Conservation (phyloP, 1,140 invertebrate genomes). For the Trichoplusia ni region DNA sequence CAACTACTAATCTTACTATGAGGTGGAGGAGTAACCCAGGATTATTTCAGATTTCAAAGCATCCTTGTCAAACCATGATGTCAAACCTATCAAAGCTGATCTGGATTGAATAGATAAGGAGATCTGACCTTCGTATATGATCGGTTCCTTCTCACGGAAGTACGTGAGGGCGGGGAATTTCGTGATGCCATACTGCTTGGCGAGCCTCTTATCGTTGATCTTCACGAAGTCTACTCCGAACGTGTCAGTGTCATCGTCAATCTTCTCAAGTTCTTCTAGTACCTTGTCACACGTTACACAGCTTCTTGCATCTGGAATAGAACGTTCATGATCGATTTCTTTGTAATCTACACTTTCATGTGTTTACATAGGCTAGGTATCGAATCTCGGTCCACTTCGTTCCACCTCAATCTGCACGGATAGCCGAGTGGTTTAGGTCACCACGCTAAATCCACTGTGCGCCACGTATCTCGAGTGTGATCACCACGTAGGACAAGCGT, state of each 20-base stretch:
- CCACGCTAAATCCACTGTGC: too few species aligned
- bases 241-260: slow-evolving; percentile 96
- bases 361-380: not conserved
- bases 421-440: too few species aligned
- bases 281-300: slow-evolving; percentile 96
- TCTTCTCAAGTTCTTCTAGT: slow-evolving; percentile 94
- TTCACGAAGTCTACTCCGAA: slow-evolving; percentile 97
- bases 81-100: too few species aligned
- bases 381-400: too few species aligned
- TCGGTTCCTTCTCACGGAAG: slow-evolving; percentile 95
- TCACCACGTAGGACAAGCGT: too few species aligned
- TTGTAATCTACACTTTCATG: not conserved
- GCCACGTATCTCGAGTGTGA: too few species aligned
- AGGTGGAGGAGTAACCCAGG: too few species aligned
- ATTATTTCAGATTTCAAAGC: too few species aligned
- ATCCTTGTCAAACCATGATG: too few species aligned
- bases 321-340: not conserved
- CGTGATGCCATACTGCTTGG: slow-evolving; percentile 96
- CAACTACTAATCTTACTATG: too few species aligned
- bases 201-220: slow-evolving; percentile 96
- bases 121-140: slow-evolving; percentile 92
- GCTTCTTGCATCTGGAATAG: slow-evolving; percentile 88
- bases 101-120: not conserved
- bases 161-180: slow-evolving; percentile 97
- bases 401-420: too few species aligned